These are phyloP conservation scores for Crypturellus tataupa DNA, from an alignment of 2,797 vertebrate species.

Conservation along the genomic window DNA sequence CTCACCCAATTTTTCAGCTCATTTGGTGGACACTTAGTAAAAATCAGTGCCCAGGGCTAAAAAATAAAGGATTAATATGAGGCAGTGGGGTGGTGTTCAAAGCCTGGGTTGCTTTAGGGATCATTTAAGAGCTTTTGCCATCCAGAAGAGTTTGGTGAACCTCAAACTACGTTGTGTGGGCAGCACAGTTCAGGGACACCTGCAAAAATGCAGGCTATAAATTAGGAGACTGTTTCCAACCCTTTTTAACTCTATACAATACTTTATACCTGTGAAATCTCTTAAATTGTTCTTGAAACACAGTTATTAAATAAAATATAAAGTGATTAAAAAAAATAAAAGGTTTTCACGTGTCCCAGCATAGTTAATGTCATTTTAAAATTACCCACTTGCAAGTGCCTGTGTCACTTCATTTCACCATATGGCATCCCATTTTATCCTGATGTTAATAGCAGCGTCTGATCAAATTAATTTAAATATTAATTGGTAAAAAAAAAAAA, in stretches of 20 bases:
- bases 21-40: not conserved
- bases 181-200: not conserved
- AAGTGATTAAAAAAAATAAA: not conserved
- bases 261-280: not conserved
- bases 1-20: not conserved
- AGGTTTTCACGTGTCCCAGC: not conserved
- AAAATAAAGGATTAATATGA: not conserved
- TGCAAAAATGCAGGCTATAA: not conserved
- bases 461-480: not conserved
- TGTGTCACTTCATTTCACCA: conserved; percentile 53
- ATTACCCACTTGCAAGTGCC: not conserved
- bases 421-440: conserved; percentile 47
- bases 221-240: too few relatives aligned
- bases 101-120: not conserved
- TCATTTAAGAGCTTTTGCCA: conserved; percentile 1
- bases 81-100: not conserved
- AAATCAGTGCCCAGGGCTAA: not conserved
- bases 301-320: conserved; percentile 8
- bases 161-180: not conserved
- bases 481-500: not conserved
- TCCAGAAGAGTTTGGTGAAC: not conserved
- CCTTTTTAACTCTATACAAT: not conserved
- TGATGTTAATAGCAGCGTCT: conserved; percentile 31
- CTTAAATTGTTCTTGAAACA: not conserved
- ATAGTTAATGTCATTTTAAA: conserved; percentile 15